phyloP scores from a whole-genome alignment of 2,113 vertebrate genomes.

The Ginglymostoma cirratum region DNA sequence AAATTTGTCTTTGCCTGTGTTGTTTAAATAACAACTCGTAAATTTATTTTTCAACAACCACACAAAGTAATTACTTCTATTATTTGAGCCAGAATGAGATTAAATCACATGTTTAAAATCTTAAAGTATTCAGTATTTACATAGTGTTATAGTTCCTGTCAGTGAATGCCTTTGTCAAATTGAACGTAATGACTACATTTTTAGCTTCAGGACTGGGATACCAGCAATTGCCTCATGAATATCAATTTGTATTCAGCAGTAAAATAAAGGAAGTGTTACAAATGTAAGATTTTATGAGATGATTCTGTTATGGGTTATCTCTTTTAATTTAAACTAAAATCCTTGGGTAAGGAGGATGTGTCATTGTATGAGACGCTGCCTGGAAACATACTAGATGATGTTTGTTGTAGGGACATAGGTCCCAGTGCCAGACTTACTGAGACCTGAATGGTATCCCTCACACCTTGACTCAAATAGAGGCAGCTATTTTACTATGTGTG shows the following conservation, averaged over 20 bases:
- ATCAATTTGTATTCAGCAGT: background rate
- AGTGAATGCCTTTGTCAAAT: background rate
- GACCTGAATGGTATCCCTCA: background rate
- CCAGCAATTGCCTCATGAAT: background rate
- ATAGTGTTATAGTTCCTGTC: background rate
- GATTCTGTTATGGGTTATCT: background rate
- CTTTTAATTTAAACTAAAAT: background rate
- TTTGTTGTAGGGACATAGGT: background rate
- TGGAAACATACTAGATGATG: background rate
- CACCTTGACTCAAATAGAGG: background rate
- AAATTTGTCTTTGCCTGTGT: conserved; percentile 7
- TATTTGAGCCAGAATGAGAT: background rate
- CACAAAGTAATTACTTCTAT: background rate
- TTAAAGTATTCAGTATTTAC: background rate
- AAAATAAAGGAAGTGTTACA: background rate
- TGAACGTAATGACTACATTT: background rate
- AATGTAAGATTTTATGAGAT: background rate
- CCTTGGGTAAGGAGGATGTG: background rate
- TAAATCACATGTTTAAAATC: background rate
- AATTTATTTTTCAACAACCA: background rate
- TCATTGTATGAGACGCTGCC: background rate
- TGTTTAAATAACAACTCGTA: background rate
- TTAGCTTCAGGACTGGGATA: background rate
- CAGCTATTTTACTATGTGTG: background rate
- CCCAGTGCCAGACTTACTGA: background rate